A percentile compares a stretch with the other conserved stretches of the same genome.
Conservation (phyloP, 92 coral and sea anemone species). For the Parazoanthus atlanticus region DNA sequence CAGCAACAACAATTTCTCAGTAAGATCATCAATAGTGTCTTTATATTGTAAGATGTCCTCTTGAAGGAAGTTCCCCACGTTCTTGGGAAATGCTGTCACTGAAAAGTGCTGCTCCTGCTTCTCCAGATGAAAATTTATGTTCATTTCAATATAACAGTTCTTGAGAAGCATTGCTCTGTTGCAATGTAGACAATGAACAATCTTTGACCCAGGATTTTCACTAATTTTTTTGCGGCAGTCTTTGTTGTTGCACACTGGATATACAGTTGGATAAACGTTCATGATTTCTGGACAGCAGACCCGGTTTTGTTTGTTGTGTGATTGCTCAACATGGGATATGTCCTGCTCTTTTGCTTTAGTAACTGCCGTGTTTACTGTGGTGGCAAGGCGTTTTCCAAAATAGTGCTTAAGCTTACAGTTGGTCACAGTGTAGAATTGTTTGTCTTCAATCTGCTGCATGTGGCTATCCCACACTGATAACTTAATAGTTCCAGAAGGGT, state of each 20-base stretch:
- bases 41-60: constrained; percentile 57
- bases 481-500: constrained; percentile 59
- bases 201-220: constrained; percentile 45
- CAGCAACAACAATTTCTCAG: constrained; percentile 37
- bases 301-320: constrained; percentile 43
- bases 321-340: constrained; percentile 39
- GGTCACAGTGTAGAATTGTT: constrained; percentile 51
- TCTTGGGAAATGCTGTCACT: constrained; percentile 52
- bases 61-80: constrained; percentile 8
- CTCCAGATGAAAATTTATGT: constrained; percentile 49
- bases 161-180: constrained; percentile 59
- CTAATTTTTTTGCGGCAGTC: constrained; percentile 50
- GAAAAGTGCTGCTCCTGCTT: constrained; percentile 32
- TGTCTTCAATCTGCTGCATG: constrained; percentile 56
- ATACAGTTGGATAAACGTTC: constrained; percentile 41
- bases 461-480: constrained; percentile 57
- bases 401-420: constrained; percentile 60
- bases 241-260: constrained; percentile 68
- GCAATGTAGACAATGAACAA: constrained; percentile 50
- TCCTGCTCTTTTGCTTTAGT: constrained; percentile 51
- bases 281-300: constrained; percentile 61
- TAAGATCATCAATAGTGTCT: constrained; percentile 37
- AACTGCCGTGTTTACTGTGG: constrained; percentile 48
- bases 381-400: constrained; percentile 54
- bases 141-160: constrained; percentile 55